These are phyloP conservation scores for Spialia ferax DNA, from an alignment of 2,888 invertebrate genomes.

Conservation along the genomic window DNA sequence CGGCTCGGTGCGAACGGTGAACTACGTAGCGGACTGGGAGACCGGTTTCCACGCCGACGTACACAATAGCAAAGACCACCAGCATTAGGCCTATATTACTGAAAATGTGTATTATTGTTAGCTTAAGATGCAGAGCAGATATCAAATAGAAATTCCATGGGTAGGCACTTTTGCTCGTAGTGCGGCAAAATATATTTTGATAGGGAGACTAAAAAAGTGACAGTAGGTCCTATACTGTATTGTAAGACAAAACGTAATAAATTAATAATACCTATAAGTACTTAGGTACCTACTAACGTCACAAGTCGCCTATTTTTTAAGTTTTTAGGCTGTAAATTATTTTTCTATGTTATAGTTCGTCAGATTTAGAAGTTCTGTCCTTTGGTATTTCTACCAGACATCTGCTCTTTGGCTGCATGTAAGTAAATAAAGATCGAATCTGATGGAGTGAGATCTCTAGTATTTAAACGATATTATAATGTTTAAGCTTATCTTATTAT, in stretches of 20 bases:
- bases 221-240: no score
- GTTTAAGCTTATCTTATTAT: neutral
- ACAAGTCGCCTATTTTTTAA: no score
- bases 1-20: slow-evolving; percentile 90
- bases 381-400: neutral
- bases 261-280: no score
- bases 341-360: neutral
- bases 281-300: no score
- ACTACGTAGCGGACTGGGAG: slow-evolving; percentile 92
- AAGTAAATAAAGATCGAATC: slow-evolving; percentile 5
- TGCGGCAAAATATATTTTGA: neutral
- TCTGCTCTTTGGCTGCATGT: slow-evolving; percentile 1
- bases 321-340: no score
- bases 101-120: slow-evolving; percentile 24
- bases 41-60: slow-evolving; percentile 92
- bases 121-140: slow-evolving; percentile 11
- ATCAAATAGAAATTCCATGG: slow-evolving; percentile 8
- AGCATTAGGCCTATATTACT: slow-evolving; percentile 59
- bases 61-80: slow-evolving; percentile 88
- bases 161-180: no score
- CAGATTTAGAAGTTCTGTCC: neutral
- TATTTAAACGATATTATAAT: neutral
- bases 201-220: neutral
- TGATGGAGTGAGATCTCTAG: slow-evolving; percentile 6
- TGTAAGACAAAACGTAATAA: no score